Evolutionary conservation across 2,888 invertebrate species (phyloP).

Genomic region (Mesochorus sp.): DNA sequence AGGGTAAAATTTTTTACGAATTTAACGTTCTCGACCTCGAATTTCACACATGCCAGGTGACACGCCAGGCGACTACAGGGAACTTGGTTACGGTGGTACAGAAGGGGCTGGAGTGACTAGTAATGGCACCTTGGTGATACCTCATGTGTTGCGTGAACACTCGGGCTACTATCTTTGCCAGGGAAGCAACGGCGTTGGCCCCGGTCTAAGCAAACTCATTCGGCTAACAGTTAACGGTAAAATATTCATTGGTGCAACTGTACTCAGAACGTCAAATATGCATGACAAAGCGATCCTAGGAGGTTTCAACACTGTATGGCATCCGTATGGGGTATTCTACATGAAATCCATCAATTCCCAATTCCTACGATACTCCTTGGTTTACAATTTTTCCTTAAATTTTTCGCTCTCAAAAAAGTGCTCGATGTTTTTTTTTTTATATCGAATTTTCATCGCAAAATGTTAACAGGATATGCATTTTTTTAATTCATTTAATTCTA

Average conservation of each 20-base stretch:
- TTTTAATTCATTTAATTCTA: too few species aligned
- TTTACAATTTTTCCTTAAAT: too few species aligned
- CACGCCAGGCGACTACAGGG: slow-evolving; percentile 84
- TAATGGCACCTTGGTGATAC: slow-evolving; percentile 84
- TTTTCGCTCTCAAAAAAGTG: too few species aligned
- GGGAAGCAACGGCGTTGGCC: slow-evolving; percentile 85
- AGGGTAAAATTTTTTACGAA: slow-evolving; percentile 15
- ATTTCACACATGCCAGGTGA: slow-evolving; percentile 71
- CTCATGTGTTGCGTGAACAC: slow-evolving; percentile 83
- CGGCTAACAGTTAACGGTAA: slow-evolving; percentile 86
- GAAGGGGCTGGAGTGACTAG: slow-evolving; percentile 80
- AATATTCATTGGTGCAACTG: slow-evolving; percentile 71
- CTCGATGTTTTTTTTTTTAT: not conserved
- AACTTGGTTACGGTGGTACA: slow-evolving; percentile 82
- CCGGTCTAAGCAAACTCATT: slow-evolving; percentile 85
- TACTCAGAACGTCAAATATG: slow-evolving; percentile 55
- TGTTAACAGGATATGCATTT: not conserved
- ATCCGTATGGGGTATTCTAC: not conserved
- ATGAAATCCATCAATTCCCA: not conserved
- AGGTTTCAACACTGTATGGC: slow-evolving; percentile 39
- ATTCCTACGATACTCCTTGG: not conserved
- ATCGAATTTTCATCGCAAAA: not conserved
- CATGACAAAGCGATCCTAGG: slow-evolving; percentile 56
- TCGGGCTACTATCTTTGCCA: slow-evolving; percentile 85
- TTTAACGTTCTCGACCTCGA: slow-evolving; percentile 22